Conservation (phyloP, 2,113 vertebrate genomes). For the Gasterosteus nipponicus region DNA sequence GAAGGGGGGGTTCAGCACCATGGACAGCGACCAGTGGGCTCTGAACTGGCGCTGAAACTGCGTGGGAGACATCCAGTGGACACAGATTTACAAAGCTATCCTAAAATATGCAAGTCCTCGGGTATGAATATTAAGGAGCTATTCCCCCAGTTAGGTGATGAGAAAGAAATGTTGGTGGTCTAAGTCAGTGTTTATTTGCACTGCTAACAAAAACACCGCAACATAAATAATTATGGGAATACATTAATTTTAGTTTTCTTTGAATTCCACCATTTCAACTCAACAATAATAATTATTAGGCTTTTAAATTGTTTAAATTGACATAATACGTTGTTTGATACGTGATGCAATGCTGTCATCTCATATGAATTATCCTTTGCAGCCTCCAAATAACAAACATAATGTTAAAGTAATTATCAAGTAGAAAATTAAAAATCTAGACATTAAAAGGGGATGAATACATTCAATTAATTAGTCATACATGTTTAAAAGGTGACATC, state of each 20-base stretch:
- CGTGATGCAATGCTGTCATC: neutral
- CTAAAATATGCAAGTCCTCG: neutral
- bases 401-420: neutral
- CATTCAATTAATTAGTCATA: neutral
- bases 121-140: neutral
- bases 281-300: neutral
- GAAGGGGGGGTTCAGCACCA: constrained; percentile 61
- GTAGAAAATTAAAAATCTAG: too few relatives aligned
- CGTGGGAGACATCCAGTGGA: neutral
- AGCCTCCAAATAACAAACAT: neutral
- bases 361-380: neutral
- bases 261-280: too few relatives aligned
- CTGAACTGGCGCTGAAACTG: neutral
- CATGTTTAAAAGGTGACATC: neutral
- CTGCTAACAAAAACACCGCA: neutral
- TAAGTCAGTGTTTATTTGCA: neutral
- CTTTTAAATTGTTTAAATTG: neutral
- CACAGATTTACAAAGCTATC: too few relatives aligned
- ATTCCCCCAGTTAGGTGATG: neutral
- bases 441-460: neutral
- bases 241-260: too few relatives aligned
- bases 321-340: neutral
- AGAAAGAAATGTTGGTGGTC: neutral
- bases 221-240: neutral
- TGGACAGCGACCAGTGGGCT: constrained; percentile 55